These are phyloP conservation scores for Platysternon megacephalum DNA, from an alignment of 2,113 vertebrate species.

Conservation along the genomic window DNA sequence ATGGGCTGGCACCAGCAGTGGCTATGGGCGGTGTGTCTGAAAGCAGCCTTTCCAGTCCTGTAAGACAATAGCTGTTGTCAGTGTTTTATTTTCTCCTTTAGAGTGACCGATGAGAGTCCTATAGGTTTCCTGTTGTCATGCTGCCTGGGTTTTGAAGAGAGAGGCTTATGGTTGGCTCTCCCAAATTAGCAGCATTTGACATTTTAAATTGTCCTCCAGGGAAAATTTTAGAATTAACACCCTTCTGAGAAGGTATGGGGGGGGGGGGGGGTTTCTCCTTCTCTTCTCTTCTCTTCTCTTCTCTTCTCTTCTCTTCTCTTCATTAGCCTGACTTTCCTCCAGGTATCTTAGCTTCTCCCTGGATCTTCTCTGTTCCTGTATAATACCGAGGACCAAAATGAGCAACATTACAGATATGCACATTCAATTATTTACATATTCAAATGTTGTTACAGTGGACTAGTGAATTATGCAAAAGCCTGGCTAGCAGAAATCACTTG, in stretches of 20 bases:
- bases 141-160: neutral
- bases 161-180: neutral
- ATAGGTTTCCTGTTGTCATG: neutral
- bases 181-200: neutral
- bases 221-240: slow-evolving; percentile 32
- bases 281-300: neutral
- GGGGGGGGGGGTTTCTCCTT: neutral
- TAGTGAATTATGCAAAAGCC: slow-evolving; percentile 56
- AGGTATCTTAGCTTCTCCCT: neutral
- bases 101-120: neutral
- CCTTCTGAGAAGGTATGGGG: neutral
- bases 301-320: slow-evolving; percentile 12
- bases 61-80: neutral
- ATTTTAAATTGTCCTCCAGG: slow-evolving; percentile 19
- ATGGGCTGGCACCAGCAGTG: neutral
- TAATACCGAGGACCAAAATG: neutral
- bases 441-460: slow-evolving; percentile 54
- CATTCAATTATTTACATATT: slow-evolving; percentile 52
- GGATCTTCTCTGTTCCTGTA: neutral
- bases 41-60: neutral
- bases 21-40: accelerated
- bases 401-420: slow-evolving; percentile 30
- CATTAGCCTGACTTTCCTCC: neutral
- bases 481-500: slow-evolving; percentile 51
- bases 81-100: neutral